phyloP scores from a whole-genome alignment of 2,797 vertebrate genomes.

The Halcyon badia region DNA sequence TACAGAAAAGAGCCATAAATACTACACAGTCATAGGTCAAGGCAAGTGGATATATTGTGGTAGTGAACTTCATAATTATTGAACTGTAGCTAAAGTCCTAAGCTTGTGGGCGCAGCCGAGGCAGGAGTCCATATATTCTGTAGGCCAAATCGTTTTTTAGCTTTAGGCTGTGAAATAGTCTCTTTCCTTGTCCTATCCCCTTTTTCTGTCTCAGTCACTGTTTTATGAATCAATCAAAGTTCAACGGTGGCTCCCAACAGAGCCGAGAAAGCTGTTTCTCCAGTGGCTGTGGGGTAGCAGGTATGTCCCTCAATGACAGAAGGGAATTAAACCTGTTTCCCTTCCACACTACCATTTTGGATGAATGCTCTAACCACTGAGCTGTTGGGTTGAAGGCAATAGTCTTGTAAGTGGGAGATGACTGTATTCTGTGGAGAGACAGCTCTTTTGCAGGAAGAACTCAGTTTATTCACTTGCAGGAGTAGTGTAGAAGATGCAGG shows the following conservation, averaged over 20 bases:
- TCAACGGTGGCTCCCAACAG: neutral
- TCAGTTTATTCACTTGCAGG: neutral
- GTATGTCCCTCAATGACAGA: neutral
- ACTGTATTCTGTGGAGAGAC: neutral
- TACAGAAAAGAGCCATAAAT: neutral
- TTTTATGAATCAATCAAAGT: neutral
- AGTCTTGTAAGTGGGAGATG: neutral
- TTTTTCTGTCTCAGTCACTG: neutral
- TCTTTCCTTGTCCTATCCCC: neutral
- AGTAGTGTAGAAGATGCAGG: neutral
- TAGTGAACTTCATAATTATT: neutral
- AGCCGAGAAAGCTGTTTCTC: neutral
- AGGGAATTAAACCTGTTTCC: neutral
- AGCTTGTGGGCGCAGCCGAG: neutral
- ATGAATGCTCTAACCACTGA: neutral
- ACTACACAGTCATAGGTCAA: neutral
- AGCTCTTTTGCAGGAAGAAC: neutral
- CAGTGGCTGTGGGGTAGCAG: too few relatives aligned
- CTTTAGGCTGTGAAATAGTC: neutral
- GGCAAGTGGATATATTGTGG: neutral
- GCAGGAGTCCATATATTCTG: neutral
- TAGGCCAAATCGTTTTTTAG: neutral
- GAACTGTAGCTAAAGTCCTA: neutral
- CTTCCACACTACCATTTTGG: neutral
- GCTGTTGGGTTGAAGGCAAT: neutral